Conservation (phyloP, 2,888 invertebrate genomes). For the Drosophila histrio region DNA sequence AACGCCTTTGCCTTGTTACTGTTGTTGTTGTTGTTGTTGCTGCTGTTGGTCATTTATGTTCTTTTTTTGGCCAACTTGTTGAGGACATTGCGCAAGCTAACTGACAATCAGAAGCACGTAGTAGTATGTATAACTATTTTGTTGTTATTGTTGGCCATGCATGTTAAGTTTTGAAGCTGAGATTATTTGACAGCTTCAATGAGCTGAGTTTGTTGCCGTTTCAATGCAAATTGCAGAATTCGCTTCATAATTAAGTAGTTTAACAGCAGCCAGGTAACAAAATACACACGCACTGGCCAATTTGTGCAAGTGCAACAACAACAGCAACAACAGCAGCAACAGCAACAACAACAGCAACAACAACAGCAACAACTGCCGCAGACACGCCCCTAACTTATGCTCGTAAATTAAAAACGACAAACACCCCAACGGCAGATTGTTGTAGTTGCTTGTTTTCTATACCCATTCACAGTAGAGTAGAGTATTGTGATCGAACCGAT, state of each 20-base stretch:
- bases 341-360: constrained; percentile 13
- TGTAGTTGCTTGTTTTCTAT: constrained; percentile 5
- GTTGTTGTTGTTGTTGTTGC: no score
- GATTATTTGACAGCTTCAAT: constrained; percentile 69
- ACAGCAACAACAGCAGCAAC: constrained; percentile 10
- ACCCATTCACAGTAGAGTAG: neutral
- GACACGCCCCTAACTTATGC: constrained; percentile 52
- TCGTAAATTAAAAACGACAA: constrained; percentile 63
- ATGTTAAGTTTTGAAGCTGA: constrained; percentile 40
- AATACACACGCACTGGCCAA: constrained; percentile 21
- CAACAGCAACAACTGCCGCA: constrained; percentile 15
- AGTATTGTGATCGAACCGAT: no score
- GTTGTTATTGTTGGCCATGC: constrained; percentile 27
- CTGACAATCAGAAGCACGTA: constrained; percentile 49
- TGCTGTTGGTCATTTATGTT: constrained; percentile 16
- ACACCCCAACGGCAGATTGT: constrained; percentile 46
- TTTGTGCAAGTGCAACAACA: constrained; percentile 25
- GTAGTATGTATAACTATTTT: neutral
- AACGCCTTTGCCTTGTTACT: constrained; percentile 11
- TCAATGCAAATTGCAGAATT: constrained; percentile 68
- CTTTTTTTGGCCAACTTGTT: constrained; percentile 17
- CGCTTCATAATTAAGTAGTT: constrained; percentile 74
- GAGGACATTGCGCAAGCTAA: constrained; percentile 43
- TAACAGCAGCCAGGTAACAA: constrained; percentile 21
- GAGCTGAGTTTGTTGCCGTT: constrained; percentile 41